Percentiles rank a stretch among this genome's conserved stretches.
Conservation (phyloP, 2,888 invertebrate species). For the Lottia gigantea region DNA sequence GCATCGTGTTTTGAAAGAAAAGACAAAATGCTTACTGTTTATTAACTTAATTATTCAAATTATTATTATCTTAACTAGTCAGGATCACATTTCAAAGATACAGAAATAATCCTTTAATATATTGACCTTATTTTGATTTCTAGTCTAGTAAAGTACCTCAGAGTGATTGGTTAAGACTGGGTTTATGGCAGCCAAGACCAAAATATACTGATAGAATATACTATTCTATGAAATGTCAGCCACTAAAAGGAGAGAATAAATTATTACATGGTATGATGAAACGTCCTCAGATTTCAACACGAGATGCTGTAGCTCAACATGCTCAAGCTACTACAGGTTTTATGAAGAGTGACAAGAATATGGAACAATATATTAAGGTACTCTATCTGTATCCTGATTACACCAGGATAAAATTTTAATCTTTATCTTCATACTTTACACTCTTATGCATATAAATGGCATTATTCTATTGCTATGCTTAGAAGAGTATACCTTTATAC, state of each 20-base stretch:
- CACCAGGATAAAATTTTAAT: too few relatives aligned
- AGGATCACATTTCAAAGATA: too few relatives aligned
- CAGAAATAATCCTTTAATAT: too few relatives aligned
- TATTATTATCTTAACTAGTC: neutral
- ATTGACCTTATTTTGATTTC: neutral
- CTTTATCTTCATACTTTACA: too few relatives aligned
- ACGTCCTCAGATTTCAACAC: constrained; percentile 47
- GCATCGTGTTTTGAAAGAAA: neutral
- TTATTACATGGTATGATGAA: constrained; percentile 57
- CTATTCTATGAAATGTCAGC: constrained; percentile 57
- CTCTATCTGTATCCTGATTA: constrained; percentile 15
- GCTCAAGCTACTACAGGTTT: constrained; percentile 55
- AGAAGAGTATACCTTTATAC: too few relatives aligned
- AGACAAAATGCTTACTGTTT: neutral
- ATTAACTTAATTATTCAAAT: neutral
- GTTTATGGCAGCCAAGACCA: constrained; percentile 59
- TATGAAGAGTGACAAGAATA: constrained; percentile 56
- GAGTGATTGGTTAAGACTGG: constrained; percentile 60
- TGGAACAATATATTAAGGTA: constrained; percentile 62
- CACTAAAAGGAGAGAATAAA: constrained; percentile 56
- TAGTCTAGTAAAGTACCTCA: constrained; percentile 61
- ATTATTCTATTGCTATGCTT: too few relatives aligned
- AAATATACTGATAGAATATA: constrained; percentile 61
- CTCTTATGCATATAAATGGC: too few relatives aligned
- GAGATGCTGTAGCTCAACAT: constrained; percentile 51